phyloP scores from a whole-genome alignment of 1,140 invertebrate genomes.

The Pogonognathellus flavescens region DNA sequence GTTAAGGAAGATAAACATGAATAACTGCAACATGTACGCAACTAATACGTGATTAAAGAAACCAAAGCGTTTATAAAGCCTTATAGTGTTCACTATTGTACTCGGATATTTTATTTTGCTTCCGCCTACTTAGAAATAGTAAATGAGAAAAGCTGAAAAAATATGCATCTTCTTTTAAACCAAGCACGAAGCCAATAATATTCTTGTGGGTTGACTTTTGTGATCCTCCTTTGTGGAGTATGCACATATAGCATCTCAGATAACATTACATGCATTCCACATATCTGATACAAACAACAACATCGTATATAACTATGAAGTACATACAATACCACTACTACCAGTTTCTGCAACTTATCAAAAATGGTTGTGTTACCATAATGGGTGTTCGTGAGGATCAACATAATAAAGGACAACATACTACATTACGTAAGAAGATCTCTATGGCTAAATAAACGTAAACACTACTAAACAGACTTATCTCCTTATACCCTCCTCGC shows the following conservation, averaged over 20 bases:
- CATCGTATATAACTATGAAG: not conserved
- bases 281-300: too few relatives aligned
- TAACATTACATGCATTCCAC: too few relatives aligned
- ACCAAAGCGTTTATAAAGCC: not conserved
- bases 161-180: not conserved
- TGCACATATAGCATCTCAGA: too few relatives aligned
- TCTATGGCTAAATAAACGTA: too few relatives aligned
- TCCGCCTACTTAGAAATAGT: conserved; percentile 22
- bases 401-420: too few relatives aligned
- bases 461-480: too few relatives aligned
- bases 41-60: conserved; percentile 15
- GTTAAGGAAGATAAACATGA: not conserved
- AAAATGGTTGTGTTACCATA: too few relatives aligned
- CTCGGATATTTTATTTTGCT: conserved; percentile 21
- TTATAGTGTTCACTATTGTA: not conserved
- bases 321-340: not conserved
- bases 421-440: too few relatives aligned
- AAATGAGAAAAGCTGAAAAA: not conserved
- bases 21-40: not conserved
- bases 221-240: not conserved
- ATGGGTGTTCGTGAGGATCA: too few relatives aligned
- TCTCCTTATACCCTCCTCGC: too few relatives aligned
- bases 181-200: not conserved
- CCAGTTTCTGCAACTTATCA: too few relatives aligned
- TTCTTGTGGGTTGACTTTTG: conserved; percentile 10